A percentile compares a stretch with the other conserved stretches of the same genome.
Conservation (phyloP, 2,888 invertebrate species). For the Apotomis capreana region DNA sequence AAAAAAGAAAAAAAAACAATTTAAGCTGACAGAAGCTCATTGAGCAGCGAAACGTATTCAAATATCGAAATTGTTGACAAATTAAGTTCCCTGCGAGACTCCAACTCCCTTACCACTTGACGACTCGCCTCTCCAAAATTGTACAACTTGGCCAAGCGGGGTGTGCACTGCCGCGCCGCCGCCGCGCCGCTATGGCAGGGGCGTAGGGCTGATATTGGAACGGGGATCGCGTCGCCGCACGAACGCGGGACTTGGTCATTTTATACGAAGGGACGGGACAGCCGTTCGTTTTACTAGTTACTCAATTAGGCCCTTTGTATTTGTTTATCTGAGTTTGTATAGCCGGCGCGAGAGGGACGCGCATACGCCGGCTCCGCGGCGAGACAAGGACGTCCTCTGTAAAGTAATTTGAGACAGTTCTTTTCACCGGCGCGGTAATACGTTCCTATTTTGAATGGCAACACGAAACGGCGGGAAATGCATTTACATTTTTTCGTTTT, state of each 20-base stretch:
- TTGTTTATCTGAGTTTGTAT: constrained; percentile 84
- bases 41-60: constrained; percentile 82
- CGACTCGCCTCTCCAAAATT: constrained; percentile 75
- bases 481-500: constrained; percentile 74
- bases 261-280: constrained; percentile 75
- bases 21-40: constrained; percentile 81
- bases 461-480: constrained; percentile 81
- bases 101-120: constrained; percentile 81
- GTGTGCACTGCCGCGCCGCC: constrained; percentile 19
- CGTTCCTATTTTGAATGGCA: constrained; percentile 83
- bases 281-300: constrained; percentile 83
- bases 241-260: constrained; percentile 55
- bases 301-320: constrained; percentile 85
- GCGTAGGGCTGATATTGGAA: constrained; percentile 51
- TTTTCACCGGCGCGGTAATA: constrained; percentile 79
- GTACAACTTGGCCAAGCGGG: constrained; percentile 59
- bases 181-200: constrained; percentile 42
- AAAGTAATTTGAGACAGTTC: constrained; percentile 83
- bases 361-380: constrained; percentile 46
- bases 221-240: constrained; percentile 38
- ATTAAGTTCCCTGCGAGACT: constrained; percentile 79
- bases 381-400: constrained; percentile 59
- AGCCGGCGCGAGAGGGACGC: constrained; percentile 63
- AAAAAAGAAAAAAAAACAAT: constrained; percentile 78
- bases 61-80: constrained; percentile 84